phyloP scores from a whole-genome alignment of 2,888 invertebrate species.

The Argyresthia goedartella region DNA sequence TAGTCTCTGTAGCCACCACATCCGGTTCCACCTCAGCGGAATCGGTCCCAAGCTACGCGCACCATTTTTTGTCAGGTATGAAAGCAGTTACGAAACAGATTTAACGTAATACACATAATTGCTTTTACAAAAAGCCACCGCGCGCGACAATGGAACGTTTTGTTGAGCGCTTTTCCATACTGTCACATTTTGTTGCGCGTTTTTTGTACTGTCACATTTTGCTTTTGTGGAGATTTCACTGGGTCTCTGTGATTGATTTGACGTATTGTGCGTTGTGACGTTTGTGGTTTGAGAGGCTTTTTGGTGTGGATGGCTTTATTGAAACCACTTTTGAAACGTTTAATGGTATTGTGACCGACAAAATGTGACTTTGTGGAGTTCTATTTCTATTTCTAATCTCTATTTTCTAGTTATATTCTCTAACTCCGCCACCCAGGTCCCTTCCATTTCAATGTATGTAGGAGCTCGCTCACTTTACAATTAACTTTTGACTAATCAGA shows the following conservation, averaged over 20 bases:
- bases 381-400: too few relatives aligned
- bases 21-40: not conserved
- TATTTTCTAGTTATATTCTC: too few relatives aligned
- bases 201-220: not conserved
- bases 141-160: not conserved
- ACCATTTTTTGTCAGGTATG: not conserved
- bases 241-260: not conserved
- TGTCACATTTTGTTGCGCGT: not conserved
- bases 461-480: too few relatives aligned
- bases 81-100: constrained; percentile 17
- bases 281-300: too few relatives aligned
- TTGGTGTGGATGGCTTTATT: too few relatives aligned
- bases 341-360: too few relatives aligned
- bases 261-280: not conserved
- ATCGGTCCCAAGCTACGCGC: not conserved
- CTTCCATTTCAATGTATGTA: too few relatives aligned
- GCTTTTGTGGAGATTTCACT: not conserved
- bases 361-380: too few relatives aligned
- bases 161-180: not conserved
- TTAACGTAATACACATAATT: constrained; percentile 19
- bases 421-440: too few relatives aligned
- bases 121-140: constrained; percentile 20
- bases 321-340: too few relatives aligned
- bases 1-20: too few relatives aligned
- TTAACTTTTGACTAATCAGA: too few relatives aligned